Evolutionary conservation across 2,888 invertebrate species (phyloP).

Genomic region (Actias luna): DNA sequence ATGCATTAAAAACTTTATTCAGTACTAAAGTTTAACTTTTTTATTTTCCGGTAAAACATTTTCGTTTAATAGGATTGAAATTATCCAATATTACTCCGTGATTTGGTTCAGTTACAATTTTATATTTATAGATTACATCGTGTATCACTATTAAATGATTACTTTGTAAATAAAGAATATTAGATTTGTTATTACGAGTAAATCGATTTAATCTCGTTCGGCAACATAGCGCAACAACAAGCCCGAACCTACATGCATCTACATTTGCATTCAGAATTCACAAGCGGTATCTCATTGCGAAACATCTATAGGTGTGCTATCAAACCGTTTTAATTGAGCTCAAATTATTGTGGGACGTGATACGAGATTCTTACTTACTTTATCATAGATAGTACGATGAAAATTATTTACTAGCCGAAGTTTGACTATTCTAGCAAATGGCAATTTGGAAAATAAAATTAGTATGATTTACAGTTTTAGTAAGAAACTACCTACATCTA

Average conservation of each 20-base stretch:
- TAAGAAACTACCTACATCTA: too few species aligned
- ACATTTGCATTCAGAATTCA: constrained; percentile 15
- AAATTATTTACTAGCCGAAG: background rate
- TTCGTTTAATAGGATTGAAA: too few species aligned
- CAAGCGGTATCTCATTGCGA: constrained; percentile 15
- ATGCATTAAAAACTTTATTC: too few species aligned
- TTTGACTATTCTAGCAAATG: background rate
- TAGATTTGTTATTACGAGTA: background rate
- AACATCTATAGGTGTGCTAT: constrained; percentile 22
- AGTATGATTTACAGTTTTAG: background rate
- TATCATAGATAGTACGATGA: background rate
- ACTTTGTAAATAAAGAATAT: too few species aligned
- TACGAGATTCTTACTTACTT: constrained; percentile 3
- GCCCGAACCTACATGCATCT: constrained; percentile 14
- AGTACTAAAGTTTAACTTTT: too few species aligned
- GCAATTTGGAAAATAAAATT: background rate
- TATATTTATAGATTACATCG: too few species aligned
- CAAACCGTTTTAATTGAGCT: constrained; percentile 33
- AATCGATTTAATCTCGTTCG: constrained; percentile 8
- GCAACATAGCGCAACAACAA: background rate
- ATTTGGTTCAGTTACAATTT: too few species aligned
- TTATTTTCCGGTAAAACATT: too few species aligned
- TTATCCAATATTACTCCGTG: too few species aligned
- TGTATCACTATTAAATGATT: too few species aligned
- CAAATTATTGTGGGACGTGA: constrained; percentile 27